Evolutionary conservation across 2,888 invertebrate genomes (phyloP).

Genomic region (Leptinotarsa tumamoca): DNA sequence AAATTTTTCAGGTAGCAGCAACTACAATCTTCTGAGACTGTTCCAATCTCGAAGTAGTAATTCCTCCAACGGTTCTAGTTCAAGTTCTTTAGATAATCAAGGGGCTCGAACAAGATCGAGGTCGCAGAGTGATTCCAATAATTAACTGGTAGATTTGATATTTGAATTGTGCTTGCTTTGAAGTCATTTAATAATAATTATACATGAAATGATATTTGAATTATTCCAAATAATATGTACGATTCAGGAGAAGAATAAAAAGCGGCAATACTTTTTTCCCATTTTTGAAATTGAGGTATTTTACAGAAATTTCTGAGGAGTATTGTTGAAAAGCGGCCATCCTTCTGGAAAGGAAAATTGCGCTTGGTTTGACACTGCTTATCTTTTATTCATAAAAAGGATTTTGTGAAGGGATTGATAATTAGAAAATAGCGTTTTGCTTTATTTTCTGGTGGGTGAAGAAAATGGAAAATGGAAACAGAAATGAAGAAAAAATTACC

Average conservation of each 20-base stretch:
- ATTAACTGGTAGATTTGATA: constrained; percentile 43
- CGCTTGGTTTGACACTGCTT: too few species aligned
- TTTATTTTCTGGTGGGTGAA: too few species aligned
- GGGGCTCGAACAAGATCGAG: constrained; percentile 49
- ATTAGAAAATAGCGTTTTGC: too few species aligned
- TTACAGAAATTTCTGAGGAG: too few species aligned
- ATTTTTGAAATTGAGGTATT: too few species aligned
- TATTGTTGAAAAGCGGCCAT: too few species aligned
- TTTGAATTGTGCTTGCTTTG: constrained; percentile 38
- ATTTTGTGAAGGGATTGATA: too few species aligned
- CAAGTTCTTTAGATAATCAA: constrained; percentile 48
- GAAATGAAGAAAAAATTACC: too few species aligned
- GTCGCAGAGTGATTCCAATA: constrained; percentile 51
- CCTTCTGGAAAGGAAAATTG: too few species aligned
- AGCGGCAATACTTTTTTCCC: too few species aligned
- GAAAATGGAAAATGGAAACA: too few species aligned
- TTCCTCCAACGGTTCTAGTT: constrained; percentile 44
- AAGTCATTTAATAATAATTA: constrained; percentile 26
- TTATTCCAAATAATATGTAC: constrained; percentile 13
- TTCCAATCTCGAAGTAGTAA: constrained; percentile 45
- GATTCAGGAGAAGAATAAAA: constrained; percentile 12
- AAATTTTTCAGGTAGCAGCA: constrained; percentile 38
- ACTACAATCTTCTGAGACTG: constrained; percentile 40
- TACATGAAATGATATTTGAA: constrained; percentile 11
- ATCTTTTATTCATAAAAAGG: too few species aligned